Base-by-base conservation (phyloP, 2,113 vertebrate genomes). In the Pogona vitticeps region DNA sequence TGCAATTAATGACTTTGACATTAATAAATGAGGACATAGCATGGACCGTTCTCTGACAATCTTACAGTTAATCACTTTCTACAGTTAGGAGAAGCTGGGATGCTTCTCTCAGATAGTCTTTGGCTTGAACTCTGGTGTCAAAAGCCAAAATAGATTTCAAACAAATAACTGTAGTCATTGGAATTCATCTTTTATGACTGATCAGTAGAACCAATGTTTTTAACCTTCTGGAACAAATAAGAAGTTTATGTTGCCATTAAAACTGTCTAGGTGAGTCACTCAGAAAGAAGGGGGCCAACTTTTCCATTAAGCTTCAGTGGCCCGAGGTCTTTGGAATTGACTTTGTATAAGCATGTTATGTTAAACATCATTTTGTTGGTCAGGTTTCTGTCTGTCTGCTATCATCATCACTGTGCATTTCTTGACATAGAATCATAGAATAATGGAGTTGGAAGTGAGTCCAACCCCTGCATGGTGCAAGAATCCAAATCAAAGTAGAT, bases 71-170 rank as follows among this genome's bases (percentile, higher is more conserved):
- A 67, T 71, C 65, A 71, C 65, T 71, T 59, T 42, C 77, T 71
- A 80, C 52, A 80, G 31, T 14, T 68, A 78, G 33, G 20, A 85
- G 58, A 42, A 68, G 23, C 56, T 70, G 75, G n/a, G 75, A 78
- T 68, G 46, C 42, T 67, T 76, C 46, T 68, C 33, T 68, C 46
- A 85, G 26, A 38, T 31, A 68, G 40, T 56, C 42, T 68, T 68
- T 21, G 52, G n/a, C 33, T 82, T 82, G 65, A 52, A 70, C 18
- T 56, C 46, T 58, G 84, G 23, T 21, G 42, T 85, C 84, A 78
- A 85, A 78, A 85, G 75, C n/a, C 65, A 75, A 80, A 71, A 52
- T n/a, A 56, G 65, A 79, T 80, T 72, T 28, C 68, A 52, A 80
- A 33, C 23, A n/a, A 59, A 71, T 36, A 71, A 33, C 58, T 79